Evolutionary conservation across 1,140 invertebrate genomes (phyloP), one percentile per base, ranked within the genome.

Genomic region (Macrobrachium nipponense): DNA sequence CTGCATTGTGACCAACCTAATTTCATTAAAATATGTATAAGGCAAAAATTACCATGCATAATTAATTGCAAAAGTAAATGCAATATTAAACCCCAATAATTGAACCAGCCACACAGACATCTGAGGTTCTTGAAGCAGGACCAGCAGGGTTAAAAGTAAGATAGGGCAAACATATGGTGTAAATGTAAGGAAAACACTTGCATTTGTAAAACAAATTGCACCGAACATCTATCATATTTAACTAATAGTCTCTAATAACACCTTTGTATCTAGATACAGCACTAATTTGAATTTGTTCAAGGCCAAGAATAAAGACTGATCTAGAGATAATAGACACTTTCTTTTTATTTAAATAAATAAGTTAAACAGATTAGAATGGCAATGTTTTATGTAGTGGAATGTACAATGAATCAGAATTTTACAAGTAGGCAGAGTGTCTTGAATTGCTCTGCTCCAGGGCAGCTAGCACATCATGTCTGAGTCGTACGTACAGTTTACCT

Each of bases 401-500:
- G 84, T 86, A 86, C 84, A 86, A 60, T 86, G 84, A 86, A 66
- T 60, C 60, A 58, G 60, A 58, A 72, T 80, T 18, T 64, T 86
- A 86, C 68, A 86, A 78, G 43, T 86, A 86, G 7, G 84, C 84
- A 6, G 84, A 80, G 75, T 90, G 4, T 90, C 90, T 10, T 95
- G 91, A 89, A 91, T 91, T 73, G 92, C 90, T 90, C 66, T 97
- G 96, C 89, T 97, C 95, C 7, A 97, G 93, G 15, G 96, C 96
- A 0, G 96, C 96, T 15, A 97, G 91, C 5, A 97, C 94, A 89
- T 97, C 96, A 89, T 96, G 96, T 90, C 96, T 97, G 89, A 96
- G 95, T 44, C 97, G 92, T 0, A 99, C 96, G 91, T 97, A 98
- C 51, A 99, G 92, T 23, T 96, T 93, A 0, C 98, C 97, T 90